These are phyloP conservation scores for Epinotia bilunana DNA, from an alignment of 2,888 invertebrate species.

Conservation along the genomic window DNA sequence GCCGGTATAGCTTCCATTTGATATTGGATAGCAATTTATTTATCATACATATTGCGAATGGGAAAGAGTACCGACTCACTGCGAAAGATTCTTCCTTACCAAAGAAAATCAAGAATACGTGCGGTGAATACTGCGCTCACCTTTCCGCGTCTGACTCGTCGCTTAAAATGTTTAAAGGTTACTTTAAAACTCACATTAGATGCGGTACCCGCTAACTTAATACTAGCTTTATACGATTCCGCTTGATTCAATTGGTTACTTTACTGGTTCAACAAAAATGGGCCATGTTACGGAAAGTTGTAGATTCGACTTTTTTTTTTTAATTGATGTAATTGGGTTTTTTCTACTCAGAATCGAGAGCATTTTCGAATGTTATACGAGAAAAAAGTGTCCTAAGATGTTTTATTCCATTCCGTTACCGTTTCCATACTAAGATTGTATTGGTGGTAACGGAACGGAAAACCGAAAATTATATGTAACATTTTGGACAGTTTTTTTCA, in stretches of 20 bases:
- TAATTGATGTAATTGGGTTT: no score
- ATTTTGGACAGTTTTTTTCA: no score
- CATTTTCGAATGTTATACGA: no score
- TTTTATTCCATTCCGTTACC: no score
- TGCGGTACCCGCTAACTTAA: neutral
- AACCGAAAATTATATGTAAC: no score
- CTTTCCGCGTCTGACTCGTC: conserved; percentile 63
- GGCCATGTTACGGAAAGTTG: no score
- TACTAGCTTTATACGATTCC: neutral
- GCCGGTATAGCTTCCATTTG: conserved; percentile 80
- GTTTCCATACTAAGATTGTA: no score
- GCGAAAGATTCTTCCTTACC: conserved; percentile 72
- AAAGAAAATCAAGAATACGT: conserved; percentile 80
- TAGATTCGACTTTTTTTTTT: no score
- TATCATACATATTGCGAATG: conserved; percentile 83
- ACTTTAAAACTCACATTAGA: conserved; percentile 25
- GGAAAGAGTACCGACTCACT: conserved; percentile 70
- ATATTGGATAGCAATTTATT: conserved; percentile 85
- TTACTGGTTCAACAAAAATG: neutral
- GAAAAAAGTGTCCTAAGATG: no score
- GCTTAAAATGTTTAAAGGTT: conserved; percentile 44
- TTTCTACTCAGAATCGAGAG: no score
- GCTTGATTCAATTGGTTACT: neutral
- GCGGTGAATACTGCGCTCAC: conserved; percentile 69
- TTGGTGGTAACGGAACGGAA: no score